Evolutionary conservation across 2,113 vertebrate genomes (phyloP).

Genomic region (Triplophysa tibetana): DNA sequence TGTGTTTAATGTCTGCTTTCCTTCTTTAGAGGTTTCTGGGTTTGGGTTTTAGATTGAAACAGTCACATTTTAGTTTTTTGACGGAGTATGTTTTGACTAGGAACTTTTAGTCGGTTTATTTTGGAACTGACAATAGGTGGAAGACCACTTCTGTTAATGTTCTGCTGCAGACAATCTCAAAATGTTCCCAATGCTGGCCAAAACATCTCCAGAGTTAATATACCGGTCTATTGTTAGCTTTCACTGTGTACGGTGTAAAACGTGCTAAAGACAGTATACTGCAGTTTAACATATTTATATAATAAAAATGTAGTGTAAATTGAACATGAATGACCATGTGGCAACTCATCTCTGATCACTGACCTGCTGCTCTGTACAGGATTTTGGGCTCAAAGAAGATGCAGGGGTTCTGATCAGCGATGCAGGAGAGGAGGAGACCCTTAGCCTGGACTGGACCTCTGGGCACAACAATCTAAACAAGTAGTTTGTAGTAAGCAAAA

Average conservation of each 20-base stretch:
- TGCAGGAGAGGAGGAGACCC: constrained; percentile 92
- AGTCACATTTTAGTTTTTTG: not conserved
- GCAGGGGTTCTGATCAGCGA: constrained; percentile 93
- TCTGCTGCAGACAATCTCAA: too few species aligned
- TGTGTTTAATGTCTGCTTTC: not conserved
- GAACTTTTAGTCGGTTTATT: too few species aligned
- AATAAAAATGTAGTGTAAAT: not conserved
- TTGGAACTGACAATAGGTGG: too few species aligned
- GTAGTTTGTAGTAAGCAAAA: not conserved
- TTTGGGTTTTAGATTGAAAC: too few species aligned
- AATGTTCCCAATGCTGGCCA: too few species aligned
- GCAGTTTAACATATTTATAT: not conserved
- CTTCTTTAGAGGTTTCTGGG: not conserved
- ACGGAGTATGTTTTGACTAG: not conserved
- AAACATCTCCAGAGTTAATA: too few species aligned
- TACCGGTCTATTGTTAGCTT: too few species aligned
- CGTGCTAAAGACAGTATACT: not conserved
- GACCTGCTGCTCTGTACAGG: constrained; percentile 98
- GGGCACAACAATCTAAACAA: constrained; percentile 88
- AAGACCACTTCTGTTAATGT: too few species aligned
- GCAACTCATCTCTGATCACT: constrained; percentile 47
- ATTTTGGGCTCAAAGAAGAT: constrained; percentile 99
- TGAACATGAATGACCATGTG: not conserved
- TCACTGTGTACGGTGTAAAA: not conserved
- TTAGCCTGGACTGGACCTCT: constrained; percentile 94